Conservation (phyloP, 2,797 vertebrate genomes). For the Craterocephalus amniculus region DNA sequence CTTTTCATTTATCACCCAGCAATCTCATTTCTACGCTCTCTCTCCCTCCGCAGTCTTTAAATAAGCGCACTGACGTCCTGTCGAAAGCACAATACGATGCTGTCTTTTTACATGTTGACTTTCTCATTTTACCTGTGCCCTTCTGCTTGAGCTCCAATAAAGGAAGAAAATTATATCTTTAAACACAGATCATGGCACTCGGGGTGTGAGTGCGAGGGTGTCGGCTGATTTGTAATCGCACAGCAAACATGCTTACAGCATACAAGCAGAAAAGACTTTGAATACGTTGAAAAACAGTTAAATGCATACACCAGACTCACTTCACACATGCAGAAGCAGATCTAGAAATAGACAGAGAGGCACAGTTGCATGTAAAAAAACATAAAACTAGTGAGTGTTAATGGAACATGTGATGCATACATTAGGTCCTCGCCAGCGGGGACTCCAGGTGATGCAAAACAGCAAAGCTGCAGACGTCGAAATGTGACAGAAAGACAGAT, state of each 20-base stretch:
- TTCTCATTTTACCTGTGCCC: slow-evolving; percentile 44
- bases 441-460: slow-evolving; percentile 53
- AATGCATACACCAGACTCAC: slow-evolving; percentile 12
- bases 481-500: slow-evolving; percentile 47
- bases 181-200: slow-evolving; percentile 30
- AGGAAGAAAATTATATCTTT: slow-evolving; percentile 60
- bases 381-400: slow-evolving; percentile 19
- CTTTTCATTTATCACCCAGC: slow-evolving; percentile 59
- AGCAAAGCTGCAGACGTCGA: slow-evolving; percentile 41
- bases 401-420: slow-evolving; percentile 37
- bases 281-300: neutral
- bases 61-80: slow-evolving; percentile 45
- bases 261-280: slow-evolving; percentile 11
- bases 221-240: slow-evolving; percentile 33
- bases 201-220: slow-evolving; percentile 25
- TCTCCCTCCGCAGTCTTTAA: slow-evolving; percentile 41
- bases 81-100: slow-evolving; percentile 44
- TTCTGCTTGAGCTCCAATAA: slow-evolving; percentile 40
- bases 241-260: neutral
- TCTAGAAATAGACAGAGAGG: slow-evolving; percentile 39
- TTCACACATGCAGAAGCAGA: slow-evolving; percentile 24
- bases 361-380: slow-evolving; percentile 7
- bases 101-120: slow-evolving; percentile 41
- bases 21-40: slow-evolving; percentile 12
- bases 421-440: slow-evolving; percentile 36